Percentiles rank a stretch among this genome's conserved stretches.
Conservation (phyloP, 2,113 vertebrate species). For the Platysternon megacephalum region DNA sequence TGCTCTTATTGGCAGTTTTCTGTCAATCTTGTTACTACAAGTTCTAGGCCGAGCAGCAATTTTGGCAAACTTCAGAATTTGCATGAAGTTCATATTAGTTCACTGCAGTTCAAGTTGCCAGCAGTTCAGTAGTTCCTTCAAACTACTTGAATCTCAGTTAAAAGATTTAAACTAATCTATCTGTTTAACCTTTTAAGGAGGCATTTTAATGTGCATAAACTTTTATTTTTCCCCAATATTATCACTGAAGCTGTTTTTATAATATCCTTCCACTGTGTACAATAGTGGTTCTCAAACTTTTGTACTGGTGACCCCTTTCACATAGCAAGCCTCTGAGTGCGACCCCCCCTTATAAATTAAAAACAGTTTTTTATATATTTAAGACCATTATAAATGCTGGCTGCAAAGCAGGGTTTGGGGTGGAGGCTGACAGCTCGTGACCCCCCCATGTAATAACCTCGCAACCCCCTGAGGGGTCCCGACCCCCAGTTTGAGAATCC, state of each 20-base stretch:
- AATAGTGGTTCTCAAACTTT: too few species aligned
- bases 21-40: slow-evolving; percentile 16
- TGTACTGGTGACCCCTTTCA: too few species aligned
- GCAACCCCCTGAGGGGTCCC: too few species aligned
- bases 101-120: slow-evolving; percentile 20
- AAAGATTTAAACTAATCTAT: not conserved
- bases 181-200: not conserved
- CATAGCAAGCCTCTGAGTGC: too few species aligned
- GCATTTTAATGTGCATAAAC: not conserved
- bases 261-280: not conserved
- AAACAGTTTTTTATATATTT: too few species aligned
- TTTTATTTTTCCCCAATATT: not conserved
- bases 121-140: slow-evolving; percentile 43
- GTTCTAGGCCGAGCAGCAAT: not conserved
- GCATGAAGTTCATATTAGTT: slow-evolving; percentile 58
- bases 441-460: too few species aligned
- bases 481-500: too few species aligned
- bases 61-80: not conserved
- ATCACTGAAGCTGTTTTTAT: not conserved
- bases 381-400: too few species aligned
- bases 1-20: slow-evolving; percentile 26
- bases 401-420: too few species aligned
- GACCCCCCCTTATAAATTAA: too few species aligned
- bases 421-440: too few species aligned
- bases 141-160: not conserved